phyloP scores from a whole-genome alignment of 1,140 invertebrate species.

The Anastatus disparis region DNA sequence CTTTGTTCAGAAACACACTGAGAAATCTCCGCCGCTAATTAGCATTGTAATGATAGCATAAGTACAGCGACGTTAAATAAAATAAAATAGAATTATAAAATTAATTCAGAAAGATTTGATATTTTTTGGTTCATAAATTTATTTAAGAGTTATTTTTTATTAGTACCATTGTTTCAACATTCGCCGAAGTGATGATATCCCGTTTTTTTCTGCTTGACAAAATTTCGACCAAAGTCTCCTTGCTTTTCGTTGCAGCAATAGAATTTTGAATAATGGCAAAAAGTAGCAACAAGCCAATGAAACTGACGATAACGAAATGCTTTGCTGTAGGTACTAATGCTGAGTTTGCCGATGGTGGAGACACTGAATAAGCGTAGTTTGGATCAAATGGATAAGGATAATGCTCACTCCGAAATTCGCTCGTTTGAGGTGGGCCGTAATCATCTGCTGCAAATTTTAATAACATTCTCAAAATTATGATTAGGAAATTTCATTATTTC shows the following conservation, averaged over 20 bases:
- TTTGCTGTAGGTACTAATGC: constrained; percentile 55
- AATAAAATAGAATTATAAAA: no score
- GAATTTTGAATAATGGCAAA: constrained; percentile 64
- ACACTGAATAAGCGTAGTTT: constrained; percentile 43
- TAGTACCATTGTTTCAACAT: constrained; percentile 6
- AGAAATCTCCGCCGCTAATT: no score
- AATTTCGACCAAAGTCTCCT: constrained; percentile 54
- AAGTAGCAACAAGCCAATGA: constrained; percentile 61
- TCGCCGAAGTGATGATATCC: constrained; percentile 41
- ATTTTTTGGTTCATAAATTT: no score
- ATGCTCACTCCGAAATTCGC: constrained; percentile 44
- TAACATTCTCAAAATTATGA: no score
- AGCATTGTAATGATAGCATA: no score
- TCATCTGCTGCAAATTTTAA: constrained; percentile 12
- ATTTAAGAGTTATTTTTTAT: no score
- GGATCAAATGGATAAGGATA: constrained; percentile 38
- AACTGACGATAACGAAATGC: constrained; percentile 61
- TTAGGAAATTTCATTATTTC: no score
- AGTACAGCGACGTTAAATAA: no score
- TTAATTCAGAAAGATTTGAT: no score
- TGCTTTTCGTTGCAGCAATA: constrained; percentile 53
- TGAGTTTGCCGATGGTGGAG: constrained; percentile 43
- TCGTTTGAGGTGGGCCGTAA: constrained; percentile 5
- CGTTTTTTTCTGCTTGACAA: constrained; percentile 55
- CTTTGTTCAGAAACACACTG: no score